Evolutionary conservation across 2,888 invertebrate species (phyloP).

Genomic region (Erynnis tages): DNA sequence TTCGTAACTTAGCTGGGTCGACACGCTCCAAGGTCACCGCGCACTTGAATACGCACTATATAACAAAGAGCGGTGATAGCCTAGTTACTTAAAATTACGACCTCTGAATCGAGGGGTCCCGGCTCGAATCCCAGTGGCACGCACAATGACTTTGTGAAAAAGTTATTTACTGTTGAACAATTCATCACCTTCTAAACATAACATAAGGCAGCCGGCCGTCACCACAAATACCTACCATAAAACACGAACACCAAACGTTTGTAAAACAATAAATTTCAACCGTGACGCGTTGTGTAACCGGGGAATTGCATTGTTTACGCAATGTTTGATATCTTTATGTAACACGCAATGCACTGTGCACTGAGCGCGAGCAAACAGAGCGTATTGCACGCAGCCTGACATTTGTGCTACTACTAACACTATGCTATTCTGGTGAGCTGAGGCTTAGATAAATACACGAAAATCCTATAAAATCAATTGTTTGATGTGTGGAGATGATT

Average conservation of each 20-base stretch:
- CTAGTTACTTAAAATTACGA: too few relatives aligned
- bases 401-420: too few relatives aligned
- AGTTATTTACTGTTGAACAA: too few relatives aligned
- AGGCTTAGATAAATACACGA: too few relatives aligned
- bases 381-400: background rate
- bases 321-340: constrained; percentile 18
- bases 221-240: background rate
- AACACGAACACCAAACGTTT: background rate
- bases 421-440: background rate
- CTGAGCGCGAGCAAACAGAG: background rate
- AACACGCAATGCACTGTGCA: background rate
- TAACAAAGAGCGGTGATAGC: too few relatives aligned
- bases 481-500: too few relatives aligned
- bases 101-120: too few relatives aligned
- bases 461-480: too few relatives aligned
- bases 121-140: too few relatives aligned
- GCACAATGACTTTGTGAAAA: too few relatives aligned
- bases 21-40: background rate
- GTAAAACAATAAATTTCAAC: constrained; percentile 19
- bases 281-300: constrained; percentile 14
- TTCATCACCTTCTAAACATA: too few relatives aligned
- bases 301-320: background rate
- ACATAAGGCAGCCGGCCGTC: too few relatives aligned
- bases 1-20: background rate
- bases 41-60: background rate